Percentiles rank a stretch among this genome's conserved stretches.
Conservation (phyloP, 2,888 invertebrate genomes). For the Cosmia pyralina region DNA sequence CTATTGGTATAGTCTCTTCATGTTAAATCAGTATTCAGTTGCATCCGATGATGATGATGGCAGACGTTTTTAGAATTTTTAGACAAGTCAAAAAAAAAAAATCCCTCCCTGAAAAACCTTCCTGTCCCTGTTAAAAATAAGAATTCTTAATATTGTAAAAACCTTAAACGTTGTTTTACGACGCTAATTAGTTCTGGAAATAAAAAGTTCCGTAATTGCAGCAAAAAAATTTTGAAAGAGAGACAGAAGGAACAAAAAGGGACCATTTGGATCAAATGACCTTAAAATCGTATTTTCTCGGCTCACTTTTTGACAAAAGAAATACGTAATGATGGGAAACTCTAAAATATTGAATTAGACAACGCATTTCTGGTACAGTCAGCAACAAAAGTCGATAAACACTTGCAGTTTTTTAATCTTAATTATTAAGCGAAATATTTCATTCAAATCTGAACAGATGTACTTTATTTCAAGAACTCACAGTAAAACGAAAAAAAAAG, state of each 20-base stretch:
- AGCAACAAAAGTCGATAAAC: too few relatives aligned
- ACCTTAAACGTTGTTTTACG: background rate
- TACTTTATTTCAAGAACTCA: too few relatives aligned
- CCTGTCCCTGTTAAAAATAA: background rate
- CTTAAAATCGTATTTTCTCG: slow-evolving; percentile 23
- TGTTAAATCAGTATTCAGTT: background rate
- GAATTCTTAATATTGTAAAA: background rate
- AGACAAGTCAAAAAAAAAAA: background rate
- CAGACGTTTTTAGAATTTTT: background rate
- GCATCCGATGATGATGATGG: background rate
- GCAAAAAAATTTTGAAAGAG: slow-evolving; percentile 24
- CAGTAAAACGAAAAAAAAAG: too few relatives aligned
- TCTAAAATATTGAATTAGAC: background rate
- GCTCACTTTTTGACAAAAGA: slow-evolving; percentile 3
- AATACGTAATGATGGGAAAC: slow-evolving; percentile 6
- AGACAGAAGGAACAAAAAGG: slow-evolving; percentile 21
- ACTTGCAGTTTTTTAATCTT: too few relatives aligned
- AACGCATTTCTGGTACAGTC: background rate
- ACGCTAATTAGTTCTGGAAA: slow-evolving; percentile 19
- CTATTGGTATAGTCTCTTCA: background rate
- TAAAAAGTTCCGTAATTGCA: slow-evolving; percentile 32
- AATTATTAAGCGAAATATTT: too few relatives aligned
- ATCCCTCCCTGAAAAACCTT: background rate
- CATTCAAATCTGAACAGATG: too few relatives aligned
- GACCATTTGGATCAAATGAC: slow-evolving; percentile 29